Base-by-base conservation (phyloP, 2,888 invertebrate genomes). In the Patella depressa region DNA sequence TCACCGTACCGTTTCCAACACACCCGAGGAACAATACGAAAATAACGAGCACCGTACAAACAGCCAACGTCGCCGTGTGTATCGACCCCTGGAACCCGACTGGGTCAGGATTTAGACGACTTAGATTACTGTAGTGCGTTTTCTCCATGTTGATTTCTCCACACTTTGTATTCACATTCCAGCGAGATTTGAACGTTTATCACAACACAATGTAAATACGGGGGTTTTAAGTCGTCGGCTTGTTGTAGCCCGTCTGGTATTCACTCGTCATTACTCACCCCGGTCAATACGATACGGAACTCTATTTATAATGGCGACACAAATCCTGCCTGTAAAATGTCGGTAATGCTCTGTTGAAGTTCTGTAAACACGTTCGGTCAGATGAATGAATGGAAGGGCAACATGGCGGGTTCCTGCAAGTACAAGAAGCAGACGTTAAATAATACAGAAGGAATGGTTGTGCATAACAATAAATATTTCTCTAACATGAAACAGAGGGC, bases 31-130 rank as follows among this genome's bases (percentile, higher is more conserved):
- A 76, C 34, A 88, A 78, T 17, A 87, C 87, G 74, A 88, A 87
- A 1, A 86, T 83, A n/a, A 85, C 85, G 24, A 88, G 81, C 24
- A 88, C 87, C 4, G 87, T 88, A 77, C 87, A 87, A 45, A 88
- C 88, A 1, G 87, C 86, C n/a, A 87, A 77, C 0, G 88, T 87
- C 24, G 88, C 88, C 19, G 86, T 86, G 78, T 88, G 88, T 9
- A 88, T 87, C 17, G 85, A 83, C 9, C 85, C 86, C 53, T 82
- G 79, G 54, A 83, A 83, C 17, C 80, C 79, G 12, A 79, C 77
- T 19, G 45, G 53, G 53, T 54, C 75, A 59, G 73, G 54, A 59
- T 53, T 53, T 45, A 57, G 74, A 45, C 71, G 65, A 74, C 17
- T 55, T 15, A 73, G 71, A 71, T 65, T 65, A 65, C 65, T 65